phyloP scores from a whole-genome alignment of 2,888 invertebrate genomes.

The Agrotis segetum region DNA sequence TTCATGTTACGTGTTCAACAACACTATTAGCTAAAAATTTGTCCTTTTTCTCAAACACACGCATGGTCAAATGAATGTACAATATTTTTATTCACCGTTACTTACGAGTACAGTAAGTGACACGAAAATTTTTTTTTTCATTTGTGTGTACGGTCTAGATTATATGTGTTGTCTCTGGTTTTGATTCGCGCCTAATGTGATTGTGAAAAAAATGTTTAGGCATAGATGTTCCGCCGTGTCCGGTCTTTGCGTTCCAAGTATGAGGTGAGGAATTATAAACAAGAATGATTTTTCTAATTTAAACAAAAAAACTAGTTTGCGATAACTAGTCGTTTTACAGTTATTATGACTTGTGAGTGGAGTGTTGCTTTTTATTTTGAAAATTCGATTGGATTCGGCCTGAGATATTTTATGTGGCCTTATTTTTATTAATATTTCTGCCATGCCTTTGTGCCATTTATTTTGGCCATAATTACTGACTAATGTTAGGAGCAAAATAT shows the following conservation, averaged over 20 bases:
- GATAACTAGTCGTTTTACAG: neutral
- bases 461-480: neutral
- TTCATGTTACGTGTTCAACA: neutral
- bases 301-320: neutral
- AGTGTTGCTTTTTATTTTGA: neutral
- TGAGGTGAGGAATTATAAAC: conserved; percentile 47
- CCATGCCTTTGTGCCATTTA: too few species aligned
- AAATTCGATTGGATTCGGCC: too few species aligned
- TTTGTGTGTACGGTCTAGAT: conserved; percentile 42
- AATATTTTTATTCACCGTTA: conserved; percentile 2
- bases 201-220: conserved; percentile 58
- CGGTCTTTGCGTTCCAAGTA: conserved; percentile 56
- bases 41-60: conserved; percentile 32
- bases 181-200: conserved; percentile 43
- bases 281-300: neutral
- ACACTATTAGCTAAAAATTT: conserved; percentile 24
- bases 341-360: neutral
- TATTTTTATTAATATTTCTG: too few species aligned
- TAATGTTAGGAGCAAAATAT: neutral
- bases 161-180: conserved; percentile 50
- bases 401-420: neutral
- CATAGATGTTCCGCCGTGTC: conserved; percentile 64
- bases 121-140: conserved; percentile 36
- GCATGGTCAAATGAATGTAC: conserved; percentile 50
- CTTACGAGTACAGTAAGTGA: conserved; percentile 17